Evolutionary conservation across 2,888 invertebrate species (phyloP).

Genomic region (Drosophila buzzatii): DNA sequence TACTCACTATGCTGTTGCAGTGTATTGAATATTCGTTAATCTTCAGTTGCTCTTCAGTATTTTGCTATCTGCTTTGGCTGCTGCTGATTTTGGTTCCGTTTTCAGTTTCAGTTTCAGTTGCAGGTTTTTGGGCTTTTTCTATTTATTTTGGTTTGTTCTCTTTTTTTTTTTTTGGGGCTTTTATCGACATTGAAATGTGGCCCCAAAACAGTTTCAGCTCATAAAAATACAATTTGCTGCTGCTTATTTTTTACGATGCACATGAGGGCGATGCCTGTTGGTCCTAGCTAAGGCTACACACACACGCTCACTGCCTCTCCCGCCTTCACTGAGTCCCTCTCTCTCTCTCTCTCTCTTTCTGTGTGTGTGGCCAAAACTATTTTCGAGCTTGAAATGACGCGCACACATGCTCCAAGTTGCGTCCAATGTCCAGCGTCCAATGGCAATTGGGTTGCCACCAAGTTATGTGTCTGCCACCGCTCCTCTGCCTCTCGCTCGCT

Average conservation of each 20-base stretch:
- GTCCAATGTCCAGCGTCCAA: slow-evolving; percentile 62
- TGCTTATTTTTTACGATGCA: slow-evolving; percentile 82
- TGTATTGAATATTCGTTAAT: background rate
- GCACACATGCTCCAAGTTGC: slow-evolving; percentile 77
- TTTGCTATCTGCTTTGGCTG: background rate
- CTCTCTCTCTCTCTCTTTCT: background rate
- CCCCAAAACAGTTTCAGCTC: slow-evolving; percentile 84
- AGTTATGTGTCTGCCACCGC: slow-evolving; percentile 54
- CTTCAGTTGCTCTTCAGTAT: background rate
- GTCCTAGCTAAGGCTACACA: slow-evolving; percentile 20
- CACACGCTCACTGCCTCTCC: background rate
- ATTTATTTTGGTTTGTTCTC: slow-evolving; percentile 1
- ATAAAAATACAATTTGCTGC: slow-evolving; percentile 84
- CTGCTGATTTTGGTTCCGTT: slow-evolving; percentile 21
- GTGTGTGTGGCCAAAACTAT: slow-evolving; percentile 65
- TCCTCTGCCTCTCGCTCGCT: background rate
- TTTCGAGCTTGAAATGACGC: slow-evolving; percentile 75
- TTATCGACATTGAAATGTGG: slow-evolving; percentile 83
- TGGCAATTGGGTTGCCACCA: slow-evolving; percentile 68
- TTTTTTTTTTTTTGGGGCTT: slow-evolving; percentile 51
- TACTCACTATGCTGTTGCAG: background rate
- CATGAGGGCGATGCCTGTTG: slow-evolving; percentile 71
- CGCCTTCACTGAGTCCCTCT: background rate
- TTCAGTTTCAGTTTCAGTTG: slow-evolving; percentile 23
- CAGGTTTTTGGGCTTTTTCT: slow-evolving; percentile 9